Conservation (phyloP, 2,113 vertebrate genomes). For the Atractosteus spatula region DNA sequence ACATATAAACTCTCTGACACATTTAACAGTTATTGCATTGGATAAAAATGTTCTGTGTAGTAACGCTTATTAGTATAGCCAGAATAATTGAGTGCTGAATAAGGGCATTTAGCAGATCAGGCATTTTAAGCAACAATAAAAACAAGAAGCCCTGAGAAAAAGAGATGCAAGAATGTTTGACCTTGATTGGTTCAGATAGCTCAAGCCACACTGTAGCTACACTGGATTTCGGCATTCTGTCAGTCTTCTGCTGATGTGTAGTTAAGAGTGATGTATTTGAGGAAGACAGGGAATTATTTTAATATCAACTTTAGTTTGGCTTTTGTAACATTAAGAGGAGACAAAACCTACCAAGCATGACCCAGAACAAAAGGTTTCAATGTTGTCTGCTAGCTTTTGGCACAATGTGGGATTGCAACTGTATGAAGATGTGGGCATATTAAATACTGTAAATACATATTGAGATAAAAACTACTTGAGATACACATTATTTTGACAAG, state of each 20-base stretch:
- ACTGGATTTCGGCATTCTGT: conserved; percentile 49
- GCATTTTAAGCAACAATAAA: background rate
- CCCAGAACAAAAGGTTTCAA: conserved; percentile 24
- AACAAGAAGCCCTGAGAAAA: background rate
- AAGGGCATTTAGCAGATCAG: background rate
- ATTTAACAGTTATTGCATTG: too few relatives aligned
- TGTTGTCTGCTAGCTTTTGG: conserved; percentile 27
- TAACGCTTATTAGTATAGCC: too few relatives aligned
- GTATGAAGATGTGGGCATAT: conserved; percentile 36
- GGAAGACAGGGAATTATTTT: conserved; percentile 45
- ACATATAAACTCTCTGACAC: too few relatives aligned
- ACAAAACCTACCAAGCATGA: conserved; percentile 10
- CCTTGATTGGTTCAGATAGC: conserved; percentile 51
- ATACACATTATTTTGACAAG: conserved; percentile 42
- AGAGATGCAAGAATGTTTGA: conserved; percentile 32
- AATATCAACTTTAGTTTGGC: conserved; percentile 52
- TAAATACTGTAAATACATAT: background rate
- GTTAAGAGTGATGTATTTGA: conserved; percentile 54
- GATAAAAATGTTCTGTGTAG: too few relatives aligned
- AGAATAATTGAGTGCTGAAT: background rate
- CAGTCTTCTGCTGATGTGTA: conserved; percentile 40
- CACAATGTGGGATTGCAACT: conserved; percentile 41
- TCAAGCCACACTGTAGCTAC: conserved; percentile 42
- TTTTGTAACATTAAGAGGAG: conserved; percentile 31
- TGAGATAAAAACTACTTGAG: conserved; percentile 44